Base-by-base conservation (phyloP, 2,888 invertebrate species). In the Meandrusa payeni region DNA sequence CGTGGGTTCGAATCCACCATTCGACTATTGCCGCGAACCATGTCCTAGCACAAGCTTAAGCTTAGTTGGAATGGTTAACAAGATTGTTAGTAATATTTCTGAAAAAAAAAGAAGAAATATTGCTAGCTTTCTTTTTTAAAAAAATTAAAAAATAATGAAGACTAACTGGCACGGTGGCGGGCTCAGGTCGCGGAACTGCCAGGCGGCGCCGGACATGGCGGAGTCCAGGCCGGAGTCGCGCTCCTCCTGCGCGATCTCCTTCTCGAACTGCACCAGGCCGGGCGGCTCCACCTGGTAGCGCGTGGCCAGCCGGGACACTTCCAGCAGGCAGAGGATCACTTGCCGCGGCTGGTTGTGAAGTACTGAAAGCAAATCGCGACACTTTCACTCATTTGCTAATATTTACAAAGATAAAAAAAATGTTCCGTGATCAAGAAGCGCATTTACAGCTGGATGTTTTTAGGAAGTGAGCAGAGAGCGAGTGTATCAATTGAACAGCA, bases 241-340 rank as follows among this genome's bases (percentile, higher is more conserved):
- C 70, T 94, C 93, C 69, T 95, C 94, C 52, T 92, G 88, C n/a
- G 94, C 95, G 45, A 96, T 95, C 86, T 96, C 95, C 63, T 93
- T 92, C 81, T 96, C 96, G 57, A 96, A 88, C 69, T 94, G 93
- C 44, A 97, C 94, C 46, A 96, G 87, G 13, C 86, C 86, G 0
- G 96, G 95, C 0, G 96, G 95, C 72, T 96, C 96, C 53, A 96
- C 83, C 27, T 92, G 92, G 77, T 90, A 94, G 64, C 90, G 90
- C 29, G 93, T 92, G 2, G 95, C 95, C 42, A 96, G 86, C 44
- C 96, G 90, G 0, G 95, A 94, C 52, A 96, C 93, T 72, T 96
- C 96, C 79, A 96, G 83, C 27, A 97, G 89, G 69, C 95, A 96
- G 28, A 96, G 89, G 50, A 96, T 92, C 36, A 97, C 95, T 63